These are phyloP conservation scores for Clostera curtula DNA, from an alignment of 2,888 invertebrate genomes.

Conservation along the genomic window DNA sequence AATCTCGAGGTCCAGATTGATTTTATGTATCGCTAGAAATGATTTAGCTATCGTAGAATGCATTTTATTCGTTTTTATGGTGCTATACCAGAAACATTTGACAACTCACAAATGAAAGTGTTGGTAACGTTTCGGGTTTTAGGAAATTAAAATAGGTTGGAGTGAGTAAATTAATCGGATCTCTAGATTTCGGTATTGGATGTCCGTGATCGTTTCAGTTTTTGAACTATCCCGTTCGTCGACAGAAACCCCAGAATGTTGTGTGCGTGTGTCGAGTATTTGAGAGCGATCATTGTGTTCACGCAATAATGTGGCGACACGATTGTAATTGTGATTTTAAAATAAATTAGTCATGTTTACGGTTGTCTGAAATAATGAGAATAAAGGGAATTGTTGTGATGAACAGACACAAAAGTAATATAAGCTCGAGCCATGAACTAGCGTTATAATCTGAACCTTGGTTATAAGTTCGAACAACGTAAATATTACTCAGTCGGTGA, in stretches of 20 bases:
- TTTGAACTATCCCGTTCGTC: not conserved
- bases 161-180: not conserved
- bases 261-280: conserved; percentile 10
- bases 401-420: not conserved
- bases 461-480: too few relatives aligned
- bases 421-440: too few relatives aligned
- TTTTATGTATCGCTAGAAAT: not conserved
- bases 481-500: too few relatives aligned
- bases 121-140: too few relatives aligned
- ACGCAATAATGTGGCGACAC: not conserved
- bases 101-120: too few relatives aligned
- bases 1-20: conserved; percentile 6
- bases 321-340: conserved; percentile 22
- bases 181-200: not conserved
- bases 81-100: too few relatives aligned
- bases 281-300: conserved; percentile 3
- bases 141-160: too few relatives aligned
- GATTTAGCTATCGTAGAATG: too few relatives aligned
- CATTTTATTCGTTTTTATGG: too few relatives aligned
- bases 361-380: conserved; percentile 17
- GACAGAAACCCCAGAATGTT: conserved; percentile 1
- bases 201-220: not conserved
- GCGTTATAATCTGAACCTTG: too few relatives aligned
- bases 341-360: conserved; percentile 20
- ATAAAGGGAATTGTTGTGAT: not conserved